Evolutionary conservation across 2,888 invertebrate genomes (phyloP), one percentile per base, ranked within the genome.

Genomic region (Plebejus anna): DNA sequence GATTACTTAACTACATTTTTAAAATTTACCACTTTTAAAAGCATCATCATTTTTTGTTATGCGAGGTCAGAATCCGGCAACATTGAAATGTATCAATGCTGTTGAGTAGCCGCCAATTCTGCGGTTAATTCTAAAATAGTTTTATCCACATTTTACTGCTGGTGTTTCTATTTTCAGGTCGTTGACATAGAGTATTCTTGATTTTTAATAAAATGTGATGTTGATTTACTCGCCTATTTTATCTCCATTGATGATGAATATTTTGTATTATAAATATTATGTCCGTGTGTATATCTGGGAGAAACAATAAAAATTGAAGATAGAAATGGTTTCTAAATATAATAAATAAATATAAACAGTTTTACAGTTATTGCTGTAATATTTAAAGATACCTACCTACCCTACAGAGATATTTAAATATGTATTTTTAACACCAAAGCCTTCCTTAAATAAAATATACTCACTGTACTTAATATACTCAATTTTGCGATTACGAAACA

Each of bases 61-160:
- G 5, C 32, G 4, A 66, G 66, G 66, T 66, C 66, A 66, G 32
- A 36, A 66, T 66, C 66, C 3, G 16, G 66, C 13, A 66, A 32
- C 32, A 32, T 32, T 66, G 32, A 61, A 61, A 1, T 32, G 66
- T 36, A 36, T 36, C 66, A 66, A 66, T 66, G 22, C 4, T 28
- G 32, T 66, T 66, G 66, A 66, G 66, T 13, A 16, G 66, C 4
- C 66, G 66, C 66, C 32, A 36, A 66, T 32, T 66, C 66, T 66
- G 66, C 66, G 66, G 32, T 36, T 4, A 4, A 66, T 66, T 66
- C 66, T 13, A 66, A 66, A 66, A 36, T 66, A 66, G 13, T 13
- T 66, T 66, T 66, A 66, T 36, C 28, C 66, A 66, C 32, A 66
- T 13, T 66, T 66, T 66, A 66, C 66, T 32, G 16, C 66, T 36